Conservation (phyloP, 2,113 vertebrate genomes). For the Poecile atricapillus region DNA sequence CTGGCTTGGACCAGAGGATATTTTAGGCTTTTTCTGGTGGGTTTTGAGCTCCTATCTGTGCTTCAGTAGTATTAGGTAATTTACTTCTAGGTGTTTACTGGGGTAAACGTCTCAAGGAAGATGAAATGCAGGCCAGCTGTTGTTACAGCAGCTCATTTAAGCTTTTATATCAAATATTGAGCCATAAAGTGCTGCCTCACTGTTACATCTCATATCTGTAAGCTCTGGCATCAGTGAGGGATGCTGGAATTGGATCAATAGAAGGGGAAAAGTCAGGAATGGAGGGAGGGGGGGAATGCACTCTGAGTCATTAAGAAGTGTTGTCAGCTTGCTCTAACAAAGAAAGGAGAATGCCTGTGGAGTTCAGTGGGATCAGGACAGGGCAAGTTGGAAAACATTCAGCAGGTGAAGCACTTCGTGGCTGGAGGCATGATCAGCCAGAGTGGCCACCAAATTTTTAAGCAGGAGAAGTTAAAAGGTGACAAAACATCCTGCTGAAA, state of each 20-base stretch:
- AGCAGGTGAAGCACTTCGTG: neutral
- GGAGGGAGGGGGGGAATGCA: neutral
- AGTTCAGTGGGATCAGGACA: neutral
- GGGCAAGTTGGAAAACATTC: neutral
- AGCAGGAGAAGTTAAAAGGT: neutral
- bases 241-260: neutral
- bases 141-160: neutral
- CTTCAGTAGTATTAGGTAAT: neutral
- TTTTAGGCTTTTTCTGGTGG: neutral
- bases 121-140: neutral
- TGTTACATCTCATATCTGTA: neutral
- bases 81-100: neutral
- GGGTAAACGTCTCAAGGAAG: neutral
- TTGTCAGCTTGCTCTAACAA: neutral
- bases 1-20: neutral
- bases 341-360: neutral
- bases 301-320: neutral
- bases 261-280: neutral
- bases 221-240: neutral
- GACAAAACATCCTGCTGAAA: neutral
- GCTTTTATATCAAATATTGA: neutral
- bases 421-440: neutral
- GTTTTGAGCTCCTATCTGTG: neutral
- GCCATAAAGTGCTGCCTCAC: rapidly evolving
- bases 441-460: neutral